Conservation (phyloP, 92 coral and sea anemone genomes). For the Umimayanthus chanpuru region DNA sequence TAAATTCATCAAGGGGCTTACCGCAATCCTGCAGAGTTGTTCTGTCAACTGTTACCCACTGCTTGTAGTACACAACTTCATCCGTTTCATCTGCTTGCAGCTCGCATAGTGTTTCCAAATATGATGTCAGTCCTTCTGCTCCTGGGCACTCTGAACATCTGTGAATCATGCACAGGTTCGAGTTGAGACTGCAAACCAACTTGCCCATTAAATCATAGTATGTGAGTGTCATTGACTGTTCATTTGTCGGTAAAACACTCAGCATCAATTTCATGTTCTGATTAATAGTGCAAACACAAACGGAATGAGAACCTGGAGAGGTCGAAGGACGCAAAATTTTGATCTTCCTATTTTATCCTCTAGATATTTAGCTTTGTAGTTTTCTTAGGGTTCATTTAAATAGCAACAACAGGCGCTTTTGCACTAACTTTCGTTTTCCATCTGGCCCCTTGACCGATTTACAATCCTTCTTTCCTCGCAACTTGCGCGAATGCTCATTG, state of each 20-base stretch:
- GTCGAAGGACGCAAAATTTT: no score
- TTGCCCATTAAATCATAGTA: conserved; percentile 27
- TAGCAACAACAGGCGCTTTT: conserved; percentile 17
- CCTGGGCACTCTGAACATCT: not conserved
- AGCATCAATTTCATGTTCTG: conserved; percentile 10
- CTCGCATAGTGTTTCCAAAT: not conserved
- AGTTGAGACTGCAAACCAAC: not conserved
- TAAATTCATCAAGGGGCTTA: conserved; percentile 20
- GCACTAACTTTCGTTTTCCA: conserved; percentile 5
- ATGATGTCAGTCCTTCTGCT: not conserved
- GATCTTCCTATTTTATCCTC: not conserved
- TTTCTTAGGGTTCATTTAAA: not conserved
- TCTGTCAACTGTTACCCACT: conserved; percentile 32
- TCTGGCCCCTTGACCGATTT: conserved; percentile 25
- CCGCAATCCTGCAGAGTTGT: conserved; percentile 31
- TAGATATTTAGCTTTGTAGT: conserved; percentile 10
- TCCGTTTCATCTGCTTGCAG: not conserved
- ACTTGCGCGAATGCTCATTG: no score
- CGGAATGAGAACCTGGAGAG: not conserved
- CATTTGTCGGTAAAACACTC: not conserved
- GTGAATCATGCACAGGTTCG: conserved; percentile 21
- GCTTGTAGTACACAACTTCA: conserved; percentile 34
- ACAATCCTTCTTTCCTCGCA: not conserved
- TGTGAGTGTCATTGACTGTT: not conserved
- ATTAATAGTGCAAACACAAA: not conserved